Conservation (phyloP, 2,888 invertebrate species). For the Octodonta nipae region DNA sequence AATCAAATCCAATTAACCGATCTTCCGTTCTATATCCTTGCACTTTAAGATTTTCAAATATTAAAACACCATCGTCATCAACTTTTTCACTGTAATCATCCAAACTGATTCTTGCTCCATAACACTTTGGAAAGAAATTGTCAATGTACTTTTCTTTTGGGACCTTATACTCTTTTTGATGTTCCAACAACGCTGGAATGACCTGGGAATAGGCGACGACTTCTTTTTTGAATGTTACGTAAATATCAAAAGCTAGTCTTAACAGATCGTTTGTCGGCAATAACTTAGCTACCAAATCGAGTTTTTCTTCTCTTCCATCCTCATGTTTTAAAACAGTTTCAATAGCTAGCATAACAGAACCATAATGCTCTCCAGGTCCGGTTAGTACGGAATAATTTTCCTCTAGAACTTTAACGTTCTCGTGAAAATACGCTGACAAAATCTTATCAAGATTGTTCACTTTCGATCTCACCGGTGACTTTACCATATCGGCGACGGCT, state of each 20-base stretch:
- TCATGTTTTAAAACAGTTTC: constrained; percentile 27
- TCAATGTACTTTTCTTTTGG: constrained; percentile 32
- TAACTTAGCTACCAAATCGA: constrained; percentile 44
- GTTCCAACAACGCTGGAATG: constrained; percentile 36
- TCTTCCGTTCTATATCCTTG: constrained; percentile 40
- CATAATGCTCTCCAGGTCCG: constrained; percentile 47
- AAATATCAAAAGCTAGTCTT: constrained; percentile 41
- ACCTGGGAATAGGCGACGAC: constrained; percentile 40
- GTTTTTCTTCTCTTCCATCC: constrained; percentile 25
- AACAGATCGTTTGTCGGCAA: constrained; percentile 42
- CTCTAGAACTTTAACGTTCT: constrained; percentile 29
- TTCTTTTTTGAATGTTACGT: constrained; percentile 45
- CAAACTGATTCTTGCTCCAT: constrained; percentile 40
- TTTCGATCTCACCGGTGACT: constrained; percentile 25
- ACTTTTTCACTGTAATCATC: constrained; percentile 31
- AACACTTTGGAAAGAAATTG: constrained; percentile 39
- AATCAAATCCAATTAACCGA: constrained; percentile 39
- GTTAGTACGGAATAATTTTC: constrained; percentile 35
- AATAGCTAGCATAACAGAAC: constrained; percentile 42
- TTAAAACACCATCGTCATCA: constrained; percentile 43
- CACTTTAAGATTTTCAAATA: constrained; percentile 44
- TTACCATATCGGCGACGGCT: too few relatives aligned
- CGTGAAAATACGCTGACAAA: constrained; percentile 21
- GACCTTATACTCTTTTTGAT: constrained; percentile 39
- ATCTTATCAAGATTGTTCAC: constrained; percentile 26